Evolutionary conservation across 2,113 vertebrate species (phyloP).

Genomic region (Haemorhous mexicanus): DNA sequence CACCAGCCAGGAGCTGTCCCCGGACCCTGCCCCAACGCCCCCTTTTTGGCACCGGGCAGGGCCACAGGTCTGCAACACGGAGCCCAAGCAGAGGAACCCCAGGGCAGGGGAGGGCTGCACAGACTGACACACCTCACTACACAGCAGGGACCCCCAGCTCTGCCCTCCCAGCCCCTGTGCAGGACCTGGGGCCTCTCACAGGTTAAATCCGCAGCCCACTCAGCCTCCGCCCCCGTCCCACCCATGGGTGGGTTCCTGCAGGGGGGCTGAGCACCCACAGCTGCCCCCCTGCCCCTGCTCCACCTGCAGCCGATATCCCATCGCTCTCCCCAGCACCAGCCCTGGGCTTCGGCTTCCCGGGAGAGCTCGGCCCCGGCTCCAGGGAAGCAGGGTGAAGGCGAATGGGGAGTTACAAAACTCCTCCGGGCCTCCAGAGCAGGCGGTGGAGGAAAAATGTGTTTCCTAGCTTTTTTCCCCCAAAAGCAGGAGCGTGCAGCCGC

Average conservation of each 20-base stretch:
- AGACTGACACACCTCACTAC: not conserved
- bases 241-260: not conserved
- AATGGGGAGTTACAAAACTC: fast-evolving
- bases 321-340: fast-evolving
- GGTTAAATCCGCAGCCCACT: not conserved
- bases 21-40: fast-evolving
- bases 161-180: fast-evolving
- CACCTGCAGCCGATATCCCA: not conserved
- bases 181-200: fast-evolving
- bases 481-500: fast-evolving
- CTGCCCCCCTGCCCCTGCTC: not conserved
- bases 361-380: fast-evolving
- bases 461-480: not conserved
- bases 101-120: fast-evolving
- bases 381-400: fast-evolving
- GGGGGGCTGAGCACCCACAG: not conserved
- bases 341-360: fast-evolving
- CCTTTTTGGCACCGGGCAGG: fast-evolving
- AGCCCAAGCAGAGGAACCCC: fast-evolving
- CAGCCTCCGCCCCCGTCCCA: not conserved
- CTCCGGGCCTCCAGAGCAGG: fast-evolving
- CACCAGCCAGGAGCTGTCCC: fast-evolving
- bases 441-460: fast-evolving
- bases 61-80: fast-evolving
- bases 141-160: fast-evolving